Evolutionary conservation across 2,888 invertebrate genomes (phyloP).

Genomic region (Rosalia funebris): DNA sequence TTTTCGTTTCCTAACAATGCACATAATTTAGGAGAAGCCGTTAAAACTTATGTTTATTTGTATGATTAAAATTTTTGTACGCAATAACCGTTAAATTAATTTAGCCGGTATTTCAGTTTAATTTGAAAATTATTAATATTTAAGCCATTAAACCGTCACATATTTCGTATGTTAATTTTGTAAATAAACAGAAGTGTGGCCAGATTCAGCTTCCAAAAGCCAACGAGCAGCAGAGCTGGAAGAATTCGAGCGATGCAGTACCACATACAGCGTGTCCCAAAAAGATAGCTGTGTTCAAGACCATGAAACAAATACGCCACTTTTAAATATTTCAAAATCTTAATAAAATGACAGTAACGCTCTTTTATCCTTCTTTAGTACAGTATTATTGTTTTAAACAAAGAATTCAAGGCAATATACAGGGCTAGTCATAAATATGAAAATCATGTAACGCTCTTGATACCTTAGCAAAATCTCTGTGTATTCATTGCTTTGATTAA

Average conservation of each 20-base stretch:
- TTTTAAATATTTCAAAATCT: too few relatives aligned
- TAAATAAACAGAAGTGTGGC: conserved; percentile 49
- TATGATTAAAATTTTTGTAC: conserved; percentile 37
- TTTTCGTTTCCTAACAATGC: conserved; percentile 3
- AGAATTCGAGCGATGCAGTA: conserved; percentile 35
- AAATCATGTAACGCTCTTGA: too few relatives aligned
- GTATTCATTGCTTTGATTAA: too few relatives aligned
- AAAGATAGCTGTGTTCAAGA: too few relatives aligned
- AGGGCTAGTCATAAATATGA: too few relatives aligned
- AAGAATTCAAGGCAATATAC: too few relatives aligned
- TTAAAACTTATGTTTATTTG: conserved; percentile 37
- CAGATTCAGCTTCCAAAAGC: conserved; percentile 30
- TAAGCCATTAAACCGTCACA: conserved; percentile 43
- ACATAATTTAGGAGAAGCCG: conserved; percentile 20
- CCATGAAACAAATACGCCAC: too few relatives aligned
- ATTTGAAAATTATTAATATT: conserved; percentile 50
- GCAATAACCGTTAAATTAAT: conserved; percentile 45
- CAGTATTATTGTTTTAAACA: too few relatives aligned
- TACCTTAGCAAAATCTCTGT: too few relatives aligned
- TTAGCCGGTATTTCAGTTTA: conserved; percentile 46
- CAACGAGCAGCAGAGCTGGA: conserved; percentile 7
- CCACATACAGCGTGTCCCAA: conserved; percentile 42
- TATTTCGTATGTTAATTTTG: conserved; percentile 47
- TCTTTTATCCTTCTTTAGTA: too few relatives aligned
- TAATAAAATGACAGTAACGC: too few relatives aligned